Percentiles rank a stretch among this genome's conserved stretches.
phyloP scores from a whole-genome alignment of 2,888 invertebrate species.

The Caenorhabditis becei region DNA sequence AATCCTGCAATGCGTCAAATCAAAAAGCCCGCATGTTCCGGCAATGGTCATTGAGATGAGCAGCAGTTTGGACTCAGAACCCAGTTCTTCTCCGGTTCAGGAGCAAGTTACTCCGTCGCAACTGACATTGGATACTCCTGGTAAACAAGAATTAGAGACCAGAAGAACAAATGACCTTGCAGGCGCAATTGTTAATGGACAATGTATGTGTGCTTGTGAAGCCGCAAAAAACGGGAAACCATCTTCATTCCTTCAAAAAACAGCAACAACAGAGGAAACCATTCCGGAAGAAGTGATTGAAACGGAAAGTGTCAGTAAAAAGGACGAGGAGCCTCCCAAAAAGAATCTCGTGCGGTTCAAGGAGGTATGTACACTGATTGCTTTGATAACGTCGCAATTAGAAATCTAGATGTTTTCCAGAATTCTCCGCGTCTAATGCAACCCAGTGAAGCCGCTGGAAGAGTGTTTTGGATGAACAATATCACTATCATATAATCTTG shows the following conservation, averaged over 20 bases:
- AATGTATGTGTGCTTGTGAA: slow-evolving; percentile 78
- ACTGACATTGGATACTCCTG: slow-evolving; percentile 62
- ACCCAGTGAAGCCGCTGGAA: slow-evolving; percentile 62
- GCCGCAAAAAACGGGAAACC: slow-evolving; percentile 8
- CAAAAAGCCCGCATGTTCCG: slow-evolving; percentile 38
- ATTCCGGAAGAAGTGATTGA: slow-evolving; percentile 1
- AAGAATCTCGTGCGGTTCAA: slow-evolving; percentile 28
- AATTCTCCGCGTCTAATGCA: slow-evolving; percentile 70
- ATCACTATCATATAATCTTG: slow-evolving; percentile 49
- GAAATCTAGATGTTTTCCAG: slow-evolving; percentile 62
- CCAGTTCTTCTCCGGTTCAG: slow-evolving; percentile 29
- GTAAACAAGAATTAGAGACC: slow-evolving; percentile 36
- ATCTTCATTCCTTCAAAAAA: neutral
- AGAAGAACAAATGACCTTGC: slow-evolving; percentile 15
- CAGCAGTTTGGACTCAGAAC: slow-evolving; percentile 55
- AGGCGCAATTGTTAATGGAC: slow-evolving; percentile 77
- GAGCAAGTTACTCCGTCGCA: slow-evolving; percentile 54
- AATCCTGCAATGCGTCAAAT: slow-evolving; percentile 72
- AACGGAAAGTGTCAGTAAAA: slow-evolving; percentile 21
- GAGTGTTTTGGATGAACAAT: slow-evolving; percentile 65
- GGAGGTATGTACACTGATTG: slow-evolving; percentile 53
- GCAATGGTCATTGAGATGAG: slow-evolving; percentile 64
- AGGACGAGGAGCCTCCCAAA: slow-evolving; percentile 57
- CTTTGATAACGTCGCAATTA: too few relatives aligned
- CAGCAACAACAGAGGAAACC: neutral